Evolutionary conservation across 2,888 invertebrate genomes (phyloP), one percentile per base, ranked within the genome.

Genomic region (Sisyra terminalis): DNA sequence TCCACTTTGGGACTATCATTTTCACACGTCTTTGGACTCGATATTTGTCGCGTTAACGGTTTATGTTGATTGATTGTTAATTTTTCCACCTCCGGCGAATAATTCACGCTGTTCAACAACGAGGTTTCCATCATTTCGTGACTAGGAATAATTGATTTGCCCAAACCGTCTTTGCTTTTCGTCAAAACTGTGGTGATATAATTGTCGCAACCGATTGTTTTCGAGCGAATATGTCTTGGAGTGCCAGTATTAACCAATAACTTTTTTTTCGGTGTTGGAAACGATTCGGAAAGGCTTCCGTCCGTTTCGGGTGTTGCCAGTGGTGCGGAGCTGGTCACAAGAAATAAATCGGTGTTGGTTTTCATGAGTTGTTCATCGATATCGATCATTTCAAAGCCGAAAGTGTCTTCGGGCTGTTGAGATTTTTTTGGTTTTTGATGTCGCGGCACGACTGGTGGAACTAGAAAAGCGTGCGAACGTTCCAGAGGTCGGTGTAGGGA

Each of bases 351-450:
- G 4, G 53, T 53, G 8, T 53, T 53, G 40, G 29, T n/a, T 38
- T 37, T 43, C 16, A 29, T 16, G 11, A 43, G 13, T 47, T 70
- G 69, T 55, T 86, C 87, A 55, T 87, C 87, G 9, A 79, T 83
- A 53, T 87, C 87, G 46, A 87, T 78, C 45, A 87, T 72, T 59
- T 87, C 87, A 57, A 86, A 87, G 49, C 77, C 78, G 56, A 87
- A 87, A 38, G 80, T 76, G 57, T 86, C 86, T 57, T 85, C 83
- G 13, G 72, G 71, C 46, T 70, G 65, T 34, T 75, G 29, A 15
- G 16, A 2, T 38, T 37, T 73, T 58, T 75, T 77, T 47, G 77
- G 75, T 60, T 80, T 79, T 52, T 77, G 69, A 53, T 76, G 73
- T 45, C 77, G 63, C 36, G 73, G 72, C 51, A 83, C 72, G 56